phyloP scores from a whole-genome alignment of 1,140 invertebrate genomes.

The Monochamus saltuarius region DNA sequence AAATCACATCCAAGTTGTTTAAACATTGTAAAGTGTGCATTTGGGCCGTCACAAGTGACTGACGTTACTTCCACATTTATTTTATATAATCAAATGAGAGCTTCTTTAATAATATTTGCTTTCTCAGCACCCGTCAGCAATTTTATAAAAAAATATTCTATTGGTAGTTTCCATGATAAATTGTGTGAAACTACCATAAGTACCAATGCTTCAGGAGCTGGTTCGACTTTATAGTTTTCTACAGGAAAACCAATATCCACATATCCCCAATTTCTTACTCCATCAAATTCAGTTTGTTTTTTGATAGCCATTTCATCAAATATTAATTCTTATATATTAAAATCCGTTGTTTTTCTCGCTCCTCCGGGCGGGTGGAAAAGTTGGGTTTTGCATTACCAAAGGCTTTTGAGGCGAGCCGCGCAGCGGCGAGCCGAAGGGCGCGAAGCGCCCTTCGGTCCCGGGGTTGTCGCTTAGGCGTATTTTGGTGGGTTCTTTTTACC shows the following conservation, averaged over 20 bases:
- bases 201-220: not conserved
- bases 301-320: slow-evolving; percentile 8
- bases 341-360: too few species aligned
- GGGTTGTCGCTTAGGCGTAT: too few species aligned
- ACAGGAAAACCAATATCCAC: not conserved
- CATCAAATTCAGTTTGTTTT: slow-evolving; percentile 8
- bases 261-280: slow-evolving; percentile 7
- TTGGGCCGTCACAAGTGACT: not conserved
- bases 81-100: too few species aligned
- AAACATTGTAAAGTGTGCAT: not conserved
- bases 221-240: not conserved
- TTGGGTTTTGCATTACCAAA: too few species aligned
- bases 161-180: slow-evolving; percentile 5
- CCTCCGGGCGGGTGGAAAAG: too few species aligned
- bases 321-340: too few species aligned
- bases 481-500: too few species aligned
- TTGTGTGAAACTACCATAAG: slow-evolving; percentile 8
- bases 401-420: too few species aligned
- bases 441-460: too few species aligned
- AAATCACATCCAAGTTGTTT: not conserved
- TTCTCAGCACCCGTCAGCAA: not conserved
- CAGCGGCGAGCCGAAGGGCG: too few species aligned
- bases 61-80: not conserved
- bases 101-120: slow-evolving; percentile 1
- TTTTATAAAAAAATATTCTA: slow-evolving; percentile 16